Base-by-base conservation (phyloP, 2,113 vertebrate genomes). In the Lutjanus erythropterus region DNA sequence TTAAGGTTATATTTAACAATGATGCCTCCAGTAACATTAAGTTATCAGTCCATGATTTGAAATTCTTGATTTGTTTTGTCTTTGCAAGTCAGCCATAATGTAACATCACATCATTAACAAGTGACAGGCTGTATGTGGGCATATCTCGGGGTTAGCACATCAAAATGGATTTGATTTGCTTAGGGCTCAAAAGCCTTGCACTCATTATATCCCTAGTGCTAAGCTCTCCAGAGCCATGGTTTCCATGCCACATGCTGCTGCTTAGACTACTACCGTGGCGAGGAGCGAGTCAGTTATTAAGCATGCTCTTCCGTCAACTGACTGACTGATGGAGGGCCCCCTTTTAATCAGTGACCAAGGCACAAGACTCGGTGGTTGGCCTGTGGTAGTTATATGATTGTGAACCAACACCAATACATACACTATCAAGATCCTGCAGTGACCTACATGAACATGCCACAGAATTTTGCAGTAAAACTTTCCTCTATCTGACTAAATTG, bases 271-370 rank as follows among this genome's bases (percentile, higher is more conserved):
- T 19, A 4, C 60, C n/a, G 65, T 27, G 18, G 25, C 80, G 41
- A 72, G 33, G 74, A 66, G 65, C 59, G 77, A 71, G 72, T 80
- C 71, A 27, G 44, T 76, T 81, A 84, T 52, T 67, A 29, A 75
- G 70, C 25, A 3, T 10, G 49, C 56, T 86, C 65, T 81, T 42
- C n/a, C 7, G 62, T 52, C 75, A 44, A 56, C 72, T 46, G 64
- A 77, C 69, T 68, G 62, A 58, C 49, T 27, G 33, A 77, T 29
- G 10, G 44, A 86, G 74, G 46, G 65, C 52, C 71, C 58, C 53
- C 68, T 81, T 84, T 85, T 77, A 91, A 80, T 84, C 70, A 84
- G 79, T 89, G 69, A 89, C 50, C 31, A 41, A 64, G 64, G 56
- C 33, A 52, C 7, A 49, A 47, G 33, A 44, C 64, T 85, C 58